Evolutionary conservation across 1,140 invertebrate genomes (phyloP), one percentile per base, ranked within the genome.

Genomic region (Centruroides sculpturatus): DNA sequence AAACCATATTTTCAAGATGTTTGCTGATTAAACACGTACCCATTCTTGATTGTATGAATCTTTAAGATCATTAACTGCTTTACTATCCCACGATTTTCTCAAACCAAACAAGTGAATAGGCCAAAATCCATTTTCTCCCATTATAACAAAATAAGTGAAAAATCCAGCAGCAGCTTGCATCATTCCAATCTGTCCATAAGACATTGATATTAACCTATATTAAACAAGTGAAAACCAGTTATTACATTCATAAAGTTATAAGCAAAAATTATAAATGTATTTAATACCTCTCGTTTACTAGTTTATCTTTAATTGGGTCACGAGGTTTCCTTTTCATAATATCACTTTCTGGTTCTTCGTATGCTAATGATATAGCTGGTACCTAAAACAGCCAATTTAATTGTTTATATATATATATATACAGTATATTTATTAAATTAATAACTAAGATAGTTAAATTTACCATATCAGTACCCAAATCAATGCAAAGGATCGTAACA

Each of bases 401-500:
- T 78, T 64, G 73, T 71, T 8, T 79, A 66, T 57, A 79, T 78
- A 56, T 79, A 66, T 57, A 79, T 78, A 56, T 13, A 41, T 41
- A 0, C 8, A n/a, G n/a, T 34, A 55, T 41, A 41, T 7, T 51
- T 13, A 51, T 34, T 51, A 51, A 51, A 6, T n/a, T 51, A 34
- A 6, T 11, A 10, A 6, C 8, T 41, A 41, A 41, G 8, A 6
- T 41, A 8, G 8, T 41, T 41, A 41, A 41, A 55, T 13, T 55
- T 55, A 63, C 83, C 89, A 98, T 98, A 84, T 99, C 95, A 72
- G 95, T 99, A 84, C 95, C 95, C 74, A 99, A 82, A 84, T 99
- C 95, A 79, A 99, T 98, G 82, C 94, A 98, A 65, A 99, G 83
- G 80, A 99, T 99, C 67, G 95, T 98, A 64, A 99, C 93, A 57